Evolutionary conservation across 2,113 vertebrate species (phyloP).

Genomic region (Himantopus leucocephalus): DNA sequence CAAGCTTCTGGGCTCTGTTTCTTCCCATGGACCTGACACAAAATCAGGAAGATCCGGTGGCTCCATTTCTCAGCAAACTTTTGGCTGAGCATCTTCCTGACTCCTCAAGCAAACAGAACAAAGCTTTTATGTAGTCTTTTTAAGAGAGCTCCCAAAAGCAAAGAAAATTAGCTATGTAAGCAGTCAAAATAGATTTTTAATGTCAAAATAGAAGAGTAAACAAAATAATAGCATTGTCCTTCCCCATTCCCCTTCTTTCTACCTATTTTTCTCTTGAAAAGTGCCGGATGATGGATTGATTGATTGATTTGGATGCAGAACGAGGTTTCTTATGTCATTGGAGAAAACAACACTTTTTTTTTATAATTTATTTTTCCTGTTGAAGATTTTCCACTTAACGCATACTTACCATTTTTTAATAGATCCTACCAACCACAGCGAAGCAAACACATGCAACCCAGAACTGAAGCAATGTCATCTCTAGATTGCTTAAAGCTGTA

Average conservation of each 20-base stretch:
- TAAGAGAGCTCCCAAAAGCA: background rate
- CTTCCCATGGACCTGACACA: background rate
- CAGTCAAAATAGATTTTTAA: background rate
- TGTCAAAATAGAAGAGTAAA: background rate
- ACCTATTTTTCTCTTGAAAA: background rate
- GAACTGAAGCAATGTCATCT: background rate
- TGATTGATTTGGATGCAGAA: background rate
- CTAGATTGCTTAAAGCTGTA: conserved; percentile 50
- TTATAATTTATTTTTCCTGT: background rate
- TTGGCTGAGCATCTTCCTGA: background rate
- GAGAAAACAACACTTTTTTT: background rate
- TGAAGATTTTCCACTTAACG: background rate
- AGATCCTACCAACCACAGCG: background rate
- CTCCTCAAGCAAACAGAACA: background rate
- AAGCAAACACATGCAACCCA: background rate
- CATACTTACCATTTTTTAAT: background rate
- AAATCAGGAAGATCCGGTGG: background rate
- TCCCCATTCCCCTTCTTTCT: background rate
- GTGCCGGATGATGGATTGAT: background rate
- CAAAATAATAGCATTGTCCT: background rate
- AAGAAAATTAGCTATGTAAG: background rate
- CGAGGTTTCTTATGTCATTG: background rate
- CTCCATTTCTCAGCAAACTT: background rate
- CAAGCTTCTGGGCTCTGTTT: background rate
- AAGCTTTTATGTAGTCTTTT: background rate